Base-by-base conservation (phyloP, 2,797 vertebrate species). In the Poeciliopsis presidionis region DNA sequence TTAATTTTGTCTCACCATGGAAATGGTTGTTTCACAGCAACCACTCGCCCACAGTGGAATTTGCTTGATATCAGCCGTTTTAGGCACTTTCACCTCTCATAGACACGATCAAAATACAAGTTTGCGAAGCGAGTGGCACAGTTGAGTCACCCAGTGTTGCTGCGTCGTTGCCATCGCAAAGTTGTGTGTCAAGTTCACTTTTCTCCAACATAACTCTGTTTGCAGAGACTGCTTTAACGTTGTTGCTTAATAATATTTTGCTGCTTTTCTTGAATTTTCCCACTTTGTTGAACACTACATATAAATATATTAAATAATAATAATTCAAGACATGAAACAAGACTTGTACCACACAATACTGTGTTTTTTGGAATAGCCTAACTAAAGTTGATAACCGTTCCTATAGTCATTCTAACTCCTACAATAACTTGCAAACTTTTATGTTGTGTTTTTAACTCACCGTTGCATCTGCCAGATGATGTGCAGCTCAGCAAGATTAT, bases 21-120 rank as follows among this genome's bases (percentile, higher is more conserved):
- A 84, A 76, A 79, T 46, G 1, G 7, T 72, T 77, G 75, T 78
- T 85, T 91, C 81, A 63, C 39, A 80, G 33, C 46, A 81, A 16
- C 72, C 76, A 61, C 72, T 45, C 88, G 69, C 82, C 83, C 88
- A 28, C 82, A 70, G 22, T 5, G 75, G 86, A 89, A 85, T 74
- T n/a, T 74, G 33, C 82, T 80, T 72, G 49, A 83, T 53, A 82
- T 76, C 55, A 61, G 73, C 78, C 55, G 22, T 33, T 79, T 28
- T 80, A 2, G 72, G 73, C 80, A 45, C 74, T 12, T 83, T 85
- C 71, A 45, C 16, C 11, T 72, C 49, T 72, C 84, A 77, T 4
- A 2, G 16, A 7, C 30, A 28, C 18, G 18, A 51, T 83, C 80
- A 51, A 36, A 63, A 75, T 30, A 4, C 72, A 7, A 81, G 85